A percentile compares a stretch with the other conserved stretches of the same genome.
Evolutionary conservation across 2,888 invertebrate genomes (phyloP).

Genomic region (Drosophila falleni): DNA sequence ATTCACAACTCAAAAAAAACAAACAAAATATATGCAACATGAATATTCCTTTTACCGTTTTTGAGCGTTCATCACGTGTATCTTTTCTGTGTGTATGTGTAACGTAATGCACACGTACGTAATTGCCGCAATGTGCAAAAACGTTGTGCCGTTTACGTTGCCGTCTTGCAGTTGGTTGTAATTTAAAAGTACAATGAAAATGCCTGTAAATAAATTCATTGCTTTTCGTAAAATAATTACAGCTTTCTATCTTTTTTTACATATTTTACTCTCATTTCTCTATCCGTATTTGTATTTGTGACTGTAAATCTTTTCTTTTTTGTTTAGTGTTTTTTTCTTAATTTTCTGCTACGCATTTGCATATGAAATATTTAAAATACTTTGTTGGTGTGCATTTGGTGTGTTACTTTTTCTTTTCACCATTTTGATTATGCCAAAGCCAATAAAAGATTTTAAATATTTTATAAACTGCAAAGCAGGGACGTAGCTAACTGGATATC

Average conservation of each 20-base stretch:
- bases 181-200: conserved; percentile 83
- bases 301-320: conserved; percentile 13
- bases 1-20: conserved; percentile 30
- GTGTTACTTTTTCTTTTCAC: conserved; percentile 16
- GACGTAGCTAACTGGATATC: conserved; percentile 42
- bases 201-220: conserved; percentile 83
- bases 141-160: conserved; percentile 73
- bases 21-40: conserved; percentile 37
- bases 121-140: conserved; percentile 57
- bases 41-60: conserved; percentile 47
- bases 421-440: conserved; percentile 52
- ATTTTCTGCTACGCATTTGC: conserved; percentile 61
- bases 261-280: conserved; percentile 26
- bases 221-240: conserved; percentile 51
- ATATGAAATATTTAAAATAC: conserved; percentile 78
- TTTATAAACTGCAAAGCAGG: conserved; percentile 72
- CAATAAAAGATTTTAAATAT: conserved; percentile 76
- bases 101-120: conserved; percentile 73
- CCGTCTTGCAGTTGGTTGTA: conserved; percentile 77
- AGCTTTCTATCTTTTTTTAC: conserved; percentile 5
- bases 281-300: conserved; percentile 22
- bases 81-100: conserved; percentile 58
- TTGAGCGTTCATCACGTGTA: conserved; percentile 49
- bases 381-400: conserved; percentile 61
- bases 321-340: conserved; percentile 30